phyloP scores from a whole-genome alignment of 2,113 vertebrate genomes.

The Stomatorhinus ivindoensis region DNA sequence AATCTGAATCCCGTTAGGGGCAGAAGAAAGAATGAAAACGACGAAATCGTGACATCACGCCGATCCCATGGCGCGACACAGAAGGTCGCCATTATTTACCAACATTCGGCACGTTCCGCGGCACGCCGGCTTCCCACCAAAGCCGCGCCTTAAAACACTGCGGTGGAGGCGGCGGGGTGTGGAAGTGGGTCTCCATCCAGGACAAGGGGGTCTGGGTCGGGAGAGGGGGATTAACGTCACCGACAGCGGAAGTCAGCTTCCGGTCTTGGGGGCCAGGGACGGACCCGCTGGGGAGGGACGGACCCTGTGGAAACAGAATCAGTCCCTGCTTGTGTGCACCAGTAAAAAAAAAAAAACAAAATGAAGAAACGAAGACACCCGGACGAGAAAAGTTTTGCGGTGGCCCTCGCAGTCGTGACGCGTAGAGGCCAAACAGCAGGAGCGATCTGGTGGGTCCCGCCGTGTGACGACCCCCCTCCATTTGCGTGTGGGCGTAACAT shows the following conservation, averaged over 20 bases:
- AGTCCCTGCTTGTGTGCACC: neutral
- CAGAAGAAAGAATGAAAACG: conserved; percentile 1
- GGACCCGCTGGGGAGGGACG: conserved; percentile 18
- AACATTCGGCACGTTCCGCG: neutral
- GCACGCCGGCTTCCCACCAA: neutral
- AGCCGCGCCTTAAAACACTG: neutral
- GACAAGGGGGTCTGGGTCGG: neutral
- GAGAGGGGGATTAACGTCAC: neutral
- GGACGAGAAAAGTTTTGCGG: neutral
- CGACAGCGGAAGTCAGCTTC: neutral
- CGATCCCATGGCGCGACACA: neutral
- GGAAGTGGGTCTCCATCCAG: neutral
- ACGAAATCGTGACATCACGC: neutral
- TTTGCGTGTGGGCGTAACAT: conserved; percentile 10
- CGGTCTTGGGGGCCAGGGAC: conserved; percentile 13
- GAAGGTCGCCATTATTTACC: neutral
- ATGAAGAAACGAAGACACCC: neutral
- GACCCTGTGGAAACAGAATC: conserved; percentile 21
- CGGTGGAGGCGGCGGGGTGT: neutral
- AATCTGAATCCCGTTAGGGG: conserved; percentile 1
- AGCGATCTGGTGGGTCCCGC: neutral
- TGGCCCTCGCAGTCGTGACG: neutral
- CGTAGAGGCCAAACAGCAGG: neutral
- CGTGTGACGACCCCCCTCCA: neutral
- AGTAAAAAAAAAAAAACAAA: neutral